phyloP scores from a whole-genome alignment of 2,888 invertebrate genomes.

The Drosophila meridionalis region DNA sequence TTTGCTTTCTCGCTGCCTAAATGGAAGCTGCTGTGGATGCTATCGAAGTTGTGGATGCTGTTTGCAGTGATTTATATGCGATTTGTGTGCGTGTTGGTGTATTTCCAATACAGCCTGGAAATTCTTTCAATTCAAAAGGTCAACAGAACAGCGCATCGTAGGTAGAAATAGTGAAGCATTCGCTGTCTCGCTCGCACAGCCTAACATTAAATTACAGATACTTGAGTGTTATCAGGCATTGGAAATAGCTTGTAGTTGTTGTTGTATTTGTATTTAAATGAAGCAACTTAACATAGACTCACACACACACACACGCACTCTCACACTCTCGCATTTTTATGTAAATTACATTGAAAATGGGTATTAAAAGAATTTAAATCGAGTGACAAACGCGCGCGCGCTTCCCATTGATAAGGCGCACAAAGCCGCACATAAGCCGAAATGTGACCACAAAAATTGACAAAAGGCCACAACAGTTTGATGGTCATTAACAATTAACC shows the following conservation, averaged over 20 bases:
- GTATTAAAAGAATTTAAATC: slow-evolving; percentile 31
- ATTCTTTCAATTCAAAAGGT: slow-evolving; percentile 49
- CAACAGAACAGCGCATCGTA: slow-evolving; percentile 1
- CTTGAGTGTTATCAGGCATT: slow-evolving; percentile 67
- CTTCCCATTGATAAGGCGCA: slow-evolving; percentile 60
- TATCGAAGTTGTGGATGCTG: slow-evolving; percentile 12
- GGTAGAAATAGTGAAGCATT: slow-evolving; percentile 34
- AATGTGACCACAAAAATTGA: slow-evolving; percentile 21
- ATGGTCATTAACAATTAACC: slow-evolving; percentile 36
- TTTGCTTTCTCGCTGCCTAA: slow-evolving; percentile 44
- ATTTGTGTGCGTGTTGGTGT: slow-evolving; percentile 40
- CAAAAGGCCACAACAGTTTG: slow-evolving; percentile 25
- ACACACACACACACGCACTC: slow-evolving; percentile 8
- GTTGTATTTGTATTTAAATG: slow-evolving; percentile 68
- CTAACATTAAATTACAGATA: slow-evolving; percentile 49
- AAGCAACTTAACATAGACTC: slow-evolving; percentile 61
- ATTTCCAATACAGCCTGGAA: slow-evolving; percentile 35
- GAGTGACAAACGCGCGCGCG: slow-evolving; percentile 6
- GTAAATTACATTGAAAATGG: slow-evolving; percentile 70
- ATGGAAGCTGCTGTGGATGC: slow-evolving; percentile 10
- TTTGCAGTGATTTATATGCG: slow-evolving; percentile 64
- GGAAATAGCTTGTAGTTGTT: slow-evolving; percentile 41
- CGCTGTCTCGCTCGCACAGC: slow-evolving; percentile 16
- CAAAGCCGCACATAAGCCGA: slow-evolving; percentile 11
- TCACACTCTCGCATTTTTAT: slow-evolving; percentile 60